phyloP scores from a whole-genome alignment of 2,888 invertebrate species.

The Poecilobothrus nobilitatus region DNA sequence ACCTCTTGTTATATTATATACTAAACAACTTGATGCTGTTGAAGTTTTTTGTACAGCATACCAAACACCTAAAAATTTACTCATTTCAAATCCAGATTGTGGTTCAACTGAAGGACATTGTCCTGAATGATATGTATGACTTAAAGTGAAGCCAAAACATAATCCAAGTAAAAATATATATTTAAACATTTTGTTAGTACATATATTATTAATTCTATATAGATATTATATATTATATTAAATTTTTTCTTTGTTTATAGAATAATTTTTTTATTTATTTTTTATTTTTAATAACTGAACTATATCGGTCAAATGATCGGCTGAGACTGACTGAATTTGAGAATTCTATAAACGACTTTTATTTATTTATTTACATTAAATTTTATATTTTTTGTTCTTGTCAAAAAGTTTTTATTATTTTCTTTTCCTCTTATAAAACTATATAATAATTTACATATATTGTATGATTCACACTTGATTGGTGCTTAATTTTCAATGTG shows the following conservation, averaged over 20 bases:
- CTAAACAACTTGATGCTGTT: slow-evolving; percentile 69
- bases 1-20: slow-evolving; percentile 65
- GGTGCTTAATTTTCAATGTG: background rate
- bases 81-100: slow-evolving; percentile 64
- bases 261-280: background rate
- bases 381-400: too few species aligned
- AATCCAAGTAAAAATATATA: background rate
- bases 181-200: background rate
- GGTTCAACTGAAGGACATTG: slow-evolving; percentile 66
- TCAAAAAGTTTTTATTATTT: too few species aligned
- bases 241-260: background rate
- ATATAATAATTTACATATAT: background rate
- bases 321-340: background rate
- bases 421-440: background rate
- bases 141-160: background rate
- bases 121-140: slow-evolving; percentile 65
- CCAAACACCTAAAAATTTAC: slow-evolving; percentile 72
- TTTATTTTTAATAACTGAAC: background rate
- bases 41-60: slow-evolving; percentile 76
- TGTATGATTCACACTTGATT: background rate
- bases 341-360: background rate
- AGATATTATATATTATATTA: background rate
- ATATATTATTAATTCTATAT: background rate
- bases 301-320: background rate
- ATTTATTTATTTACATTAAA: background rate